phyloP scores from a whole-genome alignment of 2,888 invertebrate species.

The Pollenia labialis region DNA sequence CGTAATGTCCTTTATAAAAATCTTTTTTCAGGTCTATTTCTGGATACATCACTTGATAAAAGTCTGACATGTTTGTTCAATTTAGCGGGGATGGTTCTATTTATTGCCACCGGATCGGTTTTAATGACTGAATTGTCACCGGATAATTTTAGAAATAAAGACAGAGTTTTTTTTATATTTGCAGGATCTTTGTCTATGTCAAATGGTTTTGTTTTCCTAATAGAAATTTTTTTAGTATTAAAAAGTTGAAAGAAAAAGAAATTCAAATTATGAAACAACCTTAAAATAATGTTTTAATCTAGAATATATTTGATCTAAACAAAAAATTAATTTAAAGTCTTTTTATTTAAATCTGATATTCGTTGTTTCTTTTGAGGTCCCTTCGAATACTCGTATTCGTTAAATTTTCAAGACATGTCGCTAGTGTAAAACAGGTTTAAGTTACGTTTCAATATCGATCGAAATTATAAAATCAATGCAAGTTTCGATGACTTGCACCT shows the following conservation, averaged over 20 bases:
- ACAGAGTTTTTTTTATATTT: slow-evolving; percentile 76
- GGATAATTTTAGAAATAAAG: slow-evolving; percentile 68
- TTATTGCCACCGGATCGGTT: slow-evolving; percentile 78
- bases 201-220: slow-evolving; percentile 78
- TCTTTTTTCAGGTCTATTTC: slow-evolving; percentile 76
- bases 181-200: slow-evolving; percentile 77
- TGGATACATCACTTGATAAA: slow-evolving; percentile 78
- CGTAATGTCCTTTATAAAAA: neutral
- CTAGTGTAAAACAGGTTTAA: no score
- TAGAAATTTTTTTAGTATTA: slow-evolving; percentile 78
- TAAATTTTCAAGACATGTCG: no score
- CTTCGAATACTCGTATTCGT: no score
- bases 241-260: slow-evolving; percentile 48
- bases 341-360: neutral
- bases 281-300: neutral
- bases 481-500: neutral
- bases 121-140: slow-evolving; percentile 79
- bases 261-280: neutral
- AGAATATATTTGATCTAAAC: neutral
- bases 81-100: slow-evolving; percentile 77
- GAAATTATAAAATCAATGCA: no score
- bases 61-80: slow-evolving; percentile 79
- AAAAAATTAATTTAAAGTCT: neutral
- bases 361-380: no score
- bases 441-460: no score